A percentile compares a stretch with the other conserved stretches of the same genome.
Evolutionary conservation across 2,113 vertebrate species (phyloP).

Genomic region (Rhea pennata): DNA sequence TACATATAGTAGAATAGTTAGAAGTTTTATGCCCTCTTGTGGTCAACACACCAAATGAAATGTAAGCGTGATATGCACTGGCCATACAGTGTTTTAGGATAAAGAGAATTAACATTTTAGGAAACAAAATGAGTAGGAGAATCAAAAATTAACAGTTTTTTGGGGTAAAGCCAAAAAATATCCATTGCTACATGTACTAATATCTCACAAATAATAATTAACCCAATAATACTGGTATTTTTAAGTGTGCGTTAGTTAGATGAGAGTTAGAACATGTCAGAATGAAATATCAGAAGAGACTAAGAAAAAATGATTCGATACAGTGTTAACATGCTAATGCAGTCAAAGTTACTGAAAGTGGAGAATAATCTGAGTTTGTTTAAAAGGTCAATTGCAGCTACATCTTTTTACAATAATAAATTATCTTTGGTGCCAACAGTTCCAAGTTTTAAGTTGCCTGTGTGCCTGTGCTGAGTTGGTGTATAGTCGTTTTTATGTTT

Average conservation of each 20-base stretch:
- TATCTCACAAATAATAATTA: not conserved
- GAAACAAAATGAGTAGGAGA: not conserved
- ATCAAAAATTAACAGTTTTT: not conserved
- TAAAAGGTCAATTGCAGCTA: not conserved
- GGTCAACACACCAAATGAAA: not conserved
- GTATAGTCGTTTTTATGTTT: not conserved
- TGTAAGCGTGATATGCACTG: fast-evolving
- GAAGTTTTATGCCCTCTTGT: slow-evolving; percentile 56
- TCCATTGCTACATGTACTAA: not conserved
- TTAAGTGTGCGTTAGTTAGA: not conserved
- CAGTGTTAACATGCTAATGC: not conserved
- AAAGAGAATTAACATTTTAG: fast-evolving
- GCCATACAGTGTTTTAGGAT: fast-evolving
- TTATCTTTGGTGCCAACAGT: not conserved
- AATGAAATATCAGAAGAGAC: not conserved
- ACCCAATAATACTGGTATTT: not conserved
- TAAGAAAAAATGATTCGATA: not conserved
- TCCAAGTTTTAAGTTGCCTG: not conserved
- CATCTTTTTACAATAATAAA: not conserved
- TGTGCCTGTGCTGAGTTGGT: not conserved
- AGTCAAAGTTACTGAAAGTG: not conserved
- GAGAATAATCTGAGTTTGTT: not conserved
- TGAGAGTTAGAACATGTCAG: not conserved
- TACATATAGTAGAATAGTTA: not conserved
- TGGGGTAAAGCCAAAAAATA: not conserved